phyloP scores from a whole-genome alignment of 2,797 vertebrate genomes.

The Ispidina picta region DNA sequence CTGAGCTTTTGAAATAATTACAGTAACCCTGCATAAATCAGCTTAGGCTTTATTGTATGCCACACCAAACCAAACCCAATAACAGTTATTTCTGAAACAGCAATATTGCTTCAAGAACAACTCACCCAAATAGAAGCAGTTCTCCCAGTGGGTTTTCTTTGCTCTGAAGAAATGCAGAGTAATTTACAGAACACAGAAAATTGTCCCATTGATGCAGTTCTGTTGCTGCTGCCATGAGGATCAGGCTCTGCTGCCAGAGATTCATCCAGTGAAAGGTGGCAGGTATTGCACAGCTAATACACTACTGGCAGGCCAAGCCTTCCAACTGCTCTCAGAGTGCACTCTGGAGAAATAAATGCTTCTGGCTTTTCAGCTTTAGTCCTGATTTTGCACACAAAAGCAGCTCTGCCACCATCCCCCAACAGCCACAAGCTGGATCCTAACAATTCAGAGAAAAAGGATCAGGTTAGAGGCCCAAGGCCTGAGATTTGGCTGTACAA shows the following conservation, averaged over 20 bases:
- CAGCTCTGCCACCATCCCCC: not conserved
- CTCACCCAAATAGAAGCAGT: constrained; percentile 44
- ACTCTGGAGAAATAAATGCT: not conserved
- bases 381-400: not conserved
- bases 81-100: constrained; percentile 35
- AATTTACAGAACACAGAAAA: not conserved
- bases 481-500: not conserved
- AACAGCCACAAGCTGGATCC: not conserved
- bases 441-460: not conserved
- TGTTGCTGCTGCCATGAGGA: not conserved
- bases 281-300: not conserved
- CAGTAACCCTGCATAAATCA: constrained; percentile 28
- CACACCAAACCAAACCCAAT: constrained; percentile 22
- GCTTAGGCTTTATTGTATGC: constrained; percentile 34
- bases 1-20: constrained; percentile 65
- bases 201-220: not conserved
- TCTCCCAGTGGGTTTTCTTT: not conserved
- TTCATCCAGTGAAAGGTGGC: not conserved
- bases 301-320: not conserved
- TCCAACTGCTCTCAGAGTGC: not conserved
- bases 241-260: not conserved
- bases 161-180: not conserved
- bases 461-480: accelerated
- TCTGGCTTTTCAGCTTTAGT: not conserved
- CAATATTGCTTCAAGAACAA: not conserved